These are phyloP conservation scores for Nesoenas mayeri DNA, from an alignment of 2,113 vertebrate genomes.

Conservation along the genomic window DNA sequence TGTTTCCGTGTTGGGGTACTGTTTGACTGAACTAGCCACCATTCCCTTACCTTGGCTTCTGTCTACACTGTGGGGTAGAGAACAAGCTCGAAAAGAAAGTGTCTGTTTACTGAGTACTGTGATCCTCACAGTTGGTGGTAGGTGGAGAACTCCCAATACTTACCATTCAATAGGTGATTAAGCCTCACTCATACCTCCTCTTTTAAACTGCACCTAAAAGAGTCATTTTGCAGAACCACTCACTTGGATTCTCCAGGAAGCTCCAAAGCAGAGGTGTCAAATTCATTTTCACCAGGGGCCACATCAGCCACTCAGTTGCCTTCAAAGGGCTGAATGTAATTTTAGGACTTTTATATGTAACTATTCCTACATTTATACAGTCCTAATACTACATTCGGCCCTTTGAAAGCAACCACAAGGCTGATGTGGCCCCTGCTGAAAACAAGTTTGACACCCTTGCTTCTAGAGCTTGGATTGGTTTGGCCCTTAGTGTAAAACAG, in stretches of 20 bases:
- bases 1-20: not conserved
- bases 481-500: not conserved
- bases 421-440: too few relatives aligned
- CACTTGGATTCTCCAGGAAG: not conserved
- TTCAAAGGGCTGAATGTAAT: too few relatives aligned
- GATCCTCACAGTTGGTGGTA: not conserved
- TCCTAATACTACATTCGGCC: too few relatives aligned
- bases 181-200: not conserved
- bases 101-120: not conserved
- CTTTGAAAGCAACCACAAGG: too few relatives aligned
- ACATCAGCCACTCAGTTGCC: too few relatives aligned
- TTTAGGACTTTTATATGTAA: too few relatives aligned
- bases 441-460: too few relatives aligned
- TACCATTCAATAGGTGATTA: not conserved
- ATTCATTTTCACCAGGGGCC: too few relatives aligned
- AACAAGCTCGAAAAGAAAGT: not conserved
- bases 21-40: not conserved
- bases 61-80: not conserved
- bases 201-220: not conserved
- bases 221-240: not conserved
- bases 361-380: too few relatives aligned
- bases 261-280: too few relatives aligned
- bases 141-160: not conserved
- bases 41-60: not conserved
- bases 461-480: too few relatives aligned